phyloP scores from a whole-genome alignment of 2,888 invertebrate genomes.

The Cantharis nigra region DNA sequence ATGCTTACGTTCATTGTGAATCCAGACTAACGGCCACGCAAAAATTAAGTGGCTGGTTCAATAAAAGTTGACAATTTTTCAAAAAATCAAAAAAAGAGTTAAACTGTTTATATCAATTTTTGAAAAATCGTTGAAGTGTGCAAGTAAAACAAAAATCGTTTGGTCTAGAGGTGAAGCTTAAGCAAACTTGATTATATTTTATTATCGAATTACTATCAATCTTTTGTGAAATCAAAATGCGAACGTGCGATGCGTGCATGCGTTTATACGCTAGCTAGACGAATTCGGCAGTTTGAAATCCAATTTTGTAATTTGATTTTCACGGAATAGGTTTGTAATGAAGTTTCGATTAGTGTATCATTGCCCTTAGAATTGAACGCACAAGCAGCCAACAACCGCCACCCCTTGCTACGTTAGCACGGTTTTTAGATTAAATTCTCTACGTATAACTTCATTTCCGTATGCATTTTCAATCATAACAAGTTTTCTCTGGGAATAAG shows the following conservation, averaged over 20 bases:
- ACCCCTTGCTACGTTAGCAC: neutral
- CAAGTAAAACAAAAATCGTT: neutral
- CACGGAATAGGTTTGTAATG: constrained; percentile 33
- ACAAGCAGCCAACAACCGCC: neutral
- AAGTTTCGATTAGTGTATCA: constrained; percentile 33
- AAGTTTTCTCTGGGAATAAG: neutral
- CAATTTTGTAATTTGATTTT: constrained; percentile 31
- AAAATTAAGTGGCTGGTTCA: too few relatives aligned
- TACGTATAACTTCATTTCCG: neutral
- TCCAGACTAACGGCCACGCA: too few relatives aligned
- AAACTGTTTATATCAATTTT: neutral
- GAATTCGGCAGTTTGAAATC: constrained; percentile 30
- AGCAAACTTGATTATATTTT: neutral
- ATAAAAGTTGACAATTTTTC: too few relatives aligned
- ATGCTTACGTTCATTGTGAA: too few relatives aligned
- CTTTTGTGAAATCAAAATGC: neutral
- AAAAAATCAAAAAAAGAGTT: too few relatives aligned
- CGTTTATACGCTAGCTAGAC: constrained; percentile 26
- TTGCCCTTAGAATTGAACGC: constrained; percentile 17
- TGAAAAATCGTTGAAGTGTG: neutral
- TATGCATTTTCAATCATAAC: neutral
- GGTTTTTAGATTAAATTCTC: constrained; percentile 4
- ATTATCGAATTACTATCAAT: neutral
- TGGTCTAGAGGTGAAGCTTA: neutral
- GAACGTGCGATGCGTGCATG: constrained; percentile 21